Conservation (phyloP, 2,888 invertebrate species). For the Pyrrhia umbra region DNA sequence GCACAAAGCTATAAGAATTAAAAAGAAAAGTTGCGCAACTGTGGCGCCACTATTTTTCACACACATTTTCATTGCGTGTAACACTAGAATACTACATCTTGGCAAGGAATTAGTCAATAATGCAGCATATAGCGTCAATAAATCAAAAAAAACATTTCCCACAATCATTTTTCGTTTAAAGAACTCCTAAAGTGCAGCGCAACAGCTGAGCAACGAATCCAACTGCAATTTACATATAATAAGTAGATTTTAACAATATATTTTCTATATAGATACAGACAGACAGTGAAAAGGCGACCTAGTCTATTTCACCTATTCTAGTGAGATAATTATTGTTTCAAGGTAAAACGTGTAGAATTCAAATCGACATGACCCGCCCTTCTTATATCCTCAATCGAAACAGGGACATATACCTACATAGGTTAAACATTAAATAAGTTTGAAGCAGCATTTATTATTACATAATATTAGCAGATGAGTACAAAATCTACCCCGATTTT, state of each 20-base stretch:
- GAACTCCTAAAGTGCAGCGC: slow-evolving; percentile 1
- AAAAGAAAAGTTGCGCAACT: neutral
- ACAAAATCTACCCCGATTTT: neutral
- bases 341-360: neutral
- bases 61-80: neutral
- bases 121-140: neutral
- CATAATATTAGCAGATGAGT: neutral
- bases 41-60: neutral
- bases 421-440: neutral
- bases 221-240: slow-evolving; percentile 13
- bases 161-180: neutral
- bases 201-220: slow-evolving; percentile 24
- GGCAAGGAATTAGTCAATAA: neutral
- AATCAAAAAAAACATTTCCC: too few relatives aligned
- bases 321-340: slow-evolving; percentile 42
- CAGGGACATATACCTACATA: neutral
- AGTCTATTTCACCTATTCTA: slow-evolving; percentile 36
- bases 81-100: too few relatives aligned
- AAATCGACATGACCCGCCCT: slow-evolving; percentile 13
- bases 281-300: slow-evolving; percentile 34
- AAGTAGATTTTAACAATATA: slow-evolving; percentile 8
- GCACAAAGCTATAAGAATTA: neutral
- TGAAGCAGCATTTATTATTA: neutral
- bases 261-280: neutral
- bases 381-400: neutral